Percentiles rank a stretch among this genome's conserved stretches.
Evolutionary conservation across 2,797 vertebrate genomes (phyloP).

Genomic region (Acipenser ruthenus): DNA sequence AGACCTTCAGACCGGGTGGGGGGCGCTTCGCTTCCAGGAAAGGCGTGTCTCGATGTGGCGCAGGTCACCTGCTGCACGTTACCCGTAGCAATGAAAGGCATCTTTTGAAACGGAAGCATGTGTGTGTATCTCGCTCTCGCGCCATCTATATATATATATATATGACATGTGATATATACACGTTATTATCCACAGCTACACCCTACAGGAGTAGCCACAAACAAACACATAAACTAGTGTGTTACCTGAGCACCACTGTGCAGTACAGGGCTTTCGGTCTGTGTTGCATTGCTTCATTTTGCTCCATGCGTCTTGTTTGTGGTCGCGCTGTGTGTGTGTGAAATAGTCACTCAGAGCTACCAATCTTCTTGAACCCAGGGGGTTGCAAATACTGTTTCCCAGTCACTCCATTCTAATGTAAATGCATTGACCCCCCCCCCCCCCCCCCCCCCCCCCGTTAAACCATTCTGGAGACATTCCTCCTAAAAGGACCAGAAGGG

Average conservation of each 20-base stretch:
- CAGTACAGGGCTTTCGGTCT: too few species aligned
- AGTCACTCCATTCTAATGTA: background rate
- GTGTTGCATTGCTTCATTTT: too few species aligned
- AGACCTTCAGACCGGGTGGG: too few species aligned
- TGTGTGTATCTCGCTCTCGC: too few species aligned
- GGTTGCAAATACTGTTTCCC: background rate
- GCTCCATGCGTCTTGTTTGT: conserved; percentile 35
- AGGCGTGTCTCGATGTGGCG: too few species aligned
- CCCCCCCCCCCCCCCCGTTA: background rate
- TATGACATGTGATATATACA: too few species aligned
- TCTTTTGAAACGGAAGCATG: too few species aligned
- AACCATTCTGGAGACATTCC: background rate
- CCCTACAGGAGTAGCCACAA: too few species aligned
- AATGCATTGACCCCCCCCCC: background rate
- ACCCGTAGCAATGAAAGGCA: too few species aligned
- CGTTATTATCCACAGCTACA: too few species aligned
- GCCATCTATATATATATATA: conserved; percentile 10
- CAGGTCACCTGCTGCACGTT: too few species aligned
- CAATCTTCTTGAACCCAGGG: background rate
- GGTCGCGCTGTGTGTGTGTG: conserved; percentile 22
- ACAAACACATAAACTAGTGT: conserved; percentile 27
- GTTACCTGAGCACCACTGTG: background rate
- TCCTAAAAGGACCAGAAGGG: background rate
- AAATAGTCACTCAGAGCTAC: background rate
- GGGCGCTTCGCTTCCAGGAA: too few species aligned